Evolutionary conservation across 2,797 vertebrate genomes (phyloP).

Genomic region (Sebastes cheni): DNA sequence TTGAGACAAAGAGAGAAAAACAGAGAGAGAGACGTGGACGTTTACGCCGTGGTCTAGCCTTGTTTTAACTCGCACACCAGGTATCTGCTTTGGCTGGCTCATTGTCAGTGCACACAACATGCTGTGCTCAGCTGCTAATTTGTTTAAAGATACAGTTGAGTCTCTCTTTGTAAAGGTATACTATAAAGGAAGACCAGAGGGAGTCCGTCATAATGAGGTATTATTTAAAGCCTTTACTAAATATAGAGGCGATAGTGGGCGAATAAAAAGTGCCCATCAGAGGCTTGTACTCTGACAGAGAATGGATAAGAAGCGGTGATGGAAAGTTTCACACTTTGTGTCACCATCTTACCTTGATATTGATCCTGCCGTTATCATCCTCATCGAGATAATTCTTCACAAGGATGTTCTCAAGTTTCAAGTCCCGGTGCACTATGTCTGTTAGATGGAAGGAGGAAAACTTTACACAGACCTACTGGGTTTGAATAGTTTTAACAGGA

Average conservation of each 20-base stretch:
- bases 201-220: constrained; percentile 66
- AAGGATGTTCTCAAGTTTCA: constrained; percentile 94
- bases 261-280: constrained; percentile 28
- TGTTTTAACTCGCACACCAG: constrained; percentile 57
- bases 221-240: constrained; percentile 63
- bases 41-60: constrained; percentile 48
- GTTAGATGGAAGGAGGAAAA: constrained; percentile 38
- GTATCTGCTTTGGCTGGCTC: constrained; percentile 55
- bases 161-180: constrained; percentile 54
- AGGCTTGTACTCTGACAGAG: constrained; percentile 14
- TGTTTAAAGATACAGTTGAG: constrained; percentile 63
- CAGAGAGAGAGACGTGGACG: background rate
- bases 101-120: constrained; percentile 50
- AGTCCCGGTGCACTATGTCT: constrained; percentile 89
- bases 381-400: constrained; percentile 85
- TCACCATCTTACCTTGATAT: constrained; percentile 87
- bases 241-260: constrained; percentile 21
- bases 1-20: constrained; percentile 11
- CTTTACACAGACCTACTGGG: background rate
- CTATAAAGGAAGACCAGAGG: constrained; percentile 56
- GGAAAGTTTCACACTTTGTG: constrained; percentile 31
- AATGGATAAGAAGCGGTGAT: constrained; percentile 37
- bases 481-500: background rate
- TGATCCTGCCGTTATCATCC: constrained; percentile 81
- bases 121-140: constrained; percentile 60